Evolutionary conservation across 2,888 invertebrate genomes (phyloP).

Genomic region (Agriotes lineatus): DNA sequence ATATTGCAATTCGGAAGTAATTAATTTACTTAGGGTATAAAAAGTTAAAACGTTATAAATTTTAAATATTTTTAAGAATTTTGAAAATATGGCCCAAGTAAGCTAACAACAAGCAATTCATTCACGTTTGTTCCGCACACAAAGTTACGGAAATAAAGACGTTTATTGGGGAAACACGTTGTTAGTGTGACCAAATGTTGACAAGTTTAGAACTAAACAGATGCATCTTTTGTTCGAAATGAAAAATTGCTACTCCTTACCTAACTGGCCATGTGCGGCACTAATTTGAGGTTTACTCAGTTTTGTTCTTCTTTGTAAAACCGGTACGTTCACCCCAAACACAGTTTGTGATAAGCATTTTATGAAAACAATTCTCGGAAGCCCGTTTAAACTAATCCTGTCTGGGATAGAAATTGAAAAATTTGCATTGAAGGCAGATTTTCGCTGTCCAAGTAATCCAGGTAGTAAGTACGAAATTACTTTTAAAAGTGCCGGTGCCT

Average conservation of each 20-base stretch:
- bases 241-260: neutral
- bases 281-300: slow-evolving; percentile 13
- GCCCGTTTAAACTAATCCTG: too few relatives aligned
- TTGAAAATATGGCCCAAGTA: too few relatives aligned
- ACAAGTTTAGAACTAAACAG: slow-evolving; percentile 44
- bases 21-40: too few relatives aligned
- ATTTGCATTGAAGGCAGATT: too few relatives aligned
- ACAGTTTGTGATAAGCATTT: neutral
- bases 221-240: slow-evolving; percentile 18
- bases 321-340: neutral
- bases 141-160: slow-evolving; percentile 29
- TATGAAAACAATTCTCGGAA: neutral
- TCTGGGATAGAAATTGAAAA: too few relatives aligned
- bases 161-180: slow-evolving; percentile 50
- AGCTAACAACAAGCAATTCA: neutral
- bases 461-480: too few relatives aligned
- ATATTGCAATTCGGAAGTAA: too few relatives aligned
- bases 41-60: too few relatives aligned
- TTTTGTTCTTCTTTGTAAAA: slow-evolving; percentile 8
- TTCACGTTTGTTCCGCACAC: slow-evolving; percentile 1
- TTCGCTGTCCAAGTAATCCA: too few relatives aligned
- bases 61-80: too few relatives aligned
- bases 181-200: slow-evolving; percentile 50
- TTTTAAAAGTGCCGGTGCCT: too few relatives aligned
- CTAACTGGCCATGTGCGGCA: slow-evolving; percentile 4